phyloP scores from a whole-genome alignment of 2,888 invertebrate species.

The Protula sp. region DNA sequence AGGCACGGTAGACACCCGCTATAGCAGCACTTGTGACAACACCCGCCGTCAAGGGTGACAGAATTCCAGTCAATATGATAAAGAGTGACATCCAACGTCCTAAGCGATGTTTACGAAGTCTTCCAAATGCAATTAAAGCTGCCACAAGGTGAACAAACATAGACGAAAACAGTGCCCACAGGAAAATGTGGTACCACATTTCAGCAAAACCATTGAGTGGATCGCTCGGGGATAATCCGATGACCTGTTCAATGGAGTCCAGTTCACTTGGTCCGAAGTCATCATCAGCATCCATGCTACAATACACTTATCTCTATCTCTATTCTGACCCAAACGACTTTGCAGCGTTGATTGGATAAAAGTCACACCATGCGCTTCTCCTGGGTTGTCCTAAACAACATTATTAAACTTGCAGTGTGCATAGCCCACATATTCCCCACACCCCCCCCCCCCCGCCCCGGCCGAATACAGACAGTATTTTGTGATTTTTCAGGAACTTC shows the following conservation, averaged over 20 bases:
- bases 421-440: too few species aligned
- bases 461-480: too few species aligned
- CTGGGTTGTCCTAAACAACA: too few species aligned
- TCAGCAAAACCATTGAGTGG: constrained; percentile 63
- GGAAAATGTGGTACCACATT: constrained; percentile 96
- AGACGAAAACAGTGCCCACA: constrained; percentile 92
- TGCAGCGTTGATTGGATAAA: too few species aligned
- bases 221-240: constrained; percentile 64
- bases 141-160: constrained; percentile 84
- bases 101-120: constrained; percentile 85
- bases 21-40: constrained; percentile 68
- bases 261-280: constrained; percentile 55
- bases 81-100: constrained; percentile 87
- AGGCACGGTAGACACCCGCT: constrained; percentile 87
- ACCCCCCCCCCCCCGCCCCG: too few species aligned
- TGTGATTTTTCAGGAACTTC: too few species aligned
- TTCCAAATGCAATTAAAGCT: constrained; percentile 82
- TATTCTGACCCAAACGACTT: too few species aligned
- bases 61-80: constrained; percentile 76
- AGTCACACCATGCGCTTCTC: too few species aligned
- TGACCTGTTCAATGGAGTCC: constrained; percentile 67
- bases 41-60: constrained; percentile 82
- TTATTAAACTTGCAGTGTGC: too few species aligned
- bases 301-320: too few species aligned
- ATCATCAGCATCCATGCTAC: too few species aligned